Evolutionary conservation across 2,113 vertebrate species (phyloP).

Genomic region (Paraplagusia blochii): DNA sequence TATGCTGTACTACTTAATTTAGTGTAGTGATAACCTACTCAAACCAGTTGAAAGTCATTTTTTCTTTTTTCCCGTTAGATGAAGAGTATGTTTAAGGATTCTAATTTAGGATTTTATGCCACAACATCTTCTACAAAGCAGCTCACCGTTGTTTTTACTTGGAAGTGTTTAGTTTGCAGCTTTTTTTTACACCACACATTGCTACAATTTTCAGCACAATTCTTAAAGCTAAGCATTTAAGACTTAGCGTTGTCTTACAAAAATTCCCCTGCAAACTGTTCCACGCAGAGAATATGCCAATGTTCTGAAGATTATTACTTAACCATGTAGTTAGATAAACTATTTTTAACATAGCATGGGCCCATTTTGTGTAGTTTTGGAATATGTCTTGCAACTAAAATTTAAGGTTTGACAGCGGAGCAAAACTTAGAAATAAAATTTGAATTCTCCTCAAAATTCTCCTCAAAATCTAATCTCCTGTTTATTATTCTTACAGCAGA

Average conservation of each 20-base stretch:
- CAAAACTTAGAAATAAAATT: no score
- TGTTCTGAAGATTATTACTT: no score
- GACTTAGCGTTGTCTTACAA: slow-evolving; percentile 1
- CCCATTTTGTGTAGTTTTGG: no score
- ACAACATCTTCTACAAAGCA: background rate
- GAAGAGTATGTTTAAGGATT: background rate
- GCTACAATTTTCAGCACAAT: background rate
- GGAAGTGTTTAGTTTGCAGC: background rate
- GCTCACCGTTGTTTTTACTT: background rate
- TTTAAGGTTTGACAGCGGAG: no score
- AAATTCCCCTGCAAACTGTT: background rate
- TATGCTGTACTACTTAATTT: background rate
- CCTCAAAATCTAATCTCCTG: slow-evolving; percentile 10
- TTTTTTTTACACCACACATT: no score
- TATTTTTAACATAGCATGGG: no score
- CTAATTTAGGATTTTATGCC: background rate
- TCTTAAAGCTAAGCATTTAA: background rate
- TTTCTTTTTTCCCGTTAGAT: background rate
- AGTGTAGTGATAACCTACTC: slow-evolving; percentile 3
- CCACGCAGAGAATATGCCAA: background rate
- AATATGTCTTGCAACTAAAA: no score
- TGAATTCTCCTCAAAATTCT: background rate
- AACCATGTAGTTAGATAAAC: no score
- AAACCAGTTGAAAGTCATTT: slow-evolving; percentile 27
- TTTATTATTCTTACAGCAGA: slow-evolving; percentile 48